Base-by-base conservation (phyloP, 2,888 invertebrate species). In the Galerucella pusilla region DNA sequence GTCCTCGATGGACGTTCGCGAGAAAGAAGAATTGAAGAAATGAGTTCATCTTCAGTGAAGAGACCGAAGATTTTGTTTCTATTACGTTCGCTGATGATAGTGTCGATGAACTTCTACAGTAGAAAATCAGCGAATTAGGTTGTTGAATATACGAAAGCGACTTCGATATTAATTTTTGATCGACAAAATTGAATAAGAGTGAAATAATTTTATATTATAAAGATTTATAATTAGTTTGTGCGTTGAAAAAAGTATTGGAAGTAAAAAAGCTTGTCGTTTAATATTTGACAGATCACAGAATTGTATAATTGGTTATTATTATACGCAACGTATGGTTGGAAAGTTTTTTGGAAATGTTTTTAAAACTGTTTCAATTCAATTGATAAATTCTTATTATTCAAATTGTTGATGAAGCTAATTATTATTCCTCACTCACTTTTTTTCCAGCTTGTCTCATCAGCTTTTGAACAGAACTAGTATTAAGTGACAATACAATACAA, bases 21-120 rank as follows among this genome's bases (percentile, higher is more conserved):
- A 72, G 66, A 72, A 72, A 71, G 59, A 71, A 72, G 59, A 79
- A 79, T 76, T 77, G 78, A 83, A 82, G 84, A 84, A 84, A 84
- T 83, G 83, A 84, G 84, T 84, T 81, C 84, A 84, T 83, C 83
- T 81, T 83, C 82, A 78, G 77, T 78, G 77, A 74, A 71, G 70
- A 72, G 66, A 73, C 67, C 59, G 78, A 77, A 77, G 80, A 80
- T 79, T 82, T 81, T 79, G 79, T 80, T 81, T 81, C 81, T 81
- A 77, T 80, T 80, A 77, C 80, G 80, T 75, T 77, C 78, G 74
- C 72, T 72, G 59, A 49, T 60, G 72, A 35, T 66, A 70, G 72
- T 71, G 78, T 78, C 78, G 75, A 75, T 68, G 78, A 73, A 74
- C 78, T 75, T 74, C 28, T 70, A 70, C 68, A 76, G 71, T 78